Percentiles rank a stretch among this genome's conserved stretches.
Evolutionary conservation across 2,888 invertebrate genomes (phyloP).

Genomic region (Epiblema foenella): DNA sequence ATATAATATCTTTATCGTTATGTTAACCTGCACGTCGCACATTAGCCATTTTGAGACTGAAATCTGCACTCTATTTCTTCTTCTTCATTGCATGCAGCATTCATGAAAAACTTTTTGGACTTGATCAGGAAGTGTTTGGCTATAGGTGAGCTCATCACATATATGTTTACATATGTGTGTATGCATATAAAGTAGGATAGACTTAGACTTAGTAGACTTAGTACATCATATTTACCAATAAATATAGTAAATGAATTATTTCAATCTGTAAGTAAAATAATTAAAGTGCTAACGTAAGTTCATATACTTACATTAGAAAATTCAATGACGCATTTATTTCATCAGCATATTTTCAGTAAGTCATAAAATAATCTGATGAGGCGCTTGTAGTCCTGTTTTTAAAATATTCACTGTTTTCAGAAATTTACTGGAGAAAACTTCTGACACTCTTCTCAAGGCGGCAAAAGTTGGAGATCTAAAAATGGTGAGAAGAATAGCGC

Average conservation of each 20-base stretch:
- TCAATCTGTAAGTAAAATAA: neutral
- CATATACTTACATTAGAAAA: neutral
- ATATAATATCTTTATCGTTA: too few relatives aligned
- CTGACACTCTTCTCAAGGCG: conserved; percentile 92
- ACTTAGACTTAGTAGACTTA: neutral
- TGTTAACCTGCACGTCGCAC: conserved; percentile 58
- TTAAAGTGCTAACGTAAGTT: neutral
- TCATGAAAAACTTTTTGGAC: conserved; percentile 92
- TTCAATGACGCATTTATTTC: too few relatives aligned
- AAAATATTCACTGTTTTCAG: conserved; percentile 79
- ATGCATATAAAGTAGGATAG: conserved; percentile 27
- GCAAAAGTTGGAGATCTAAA: conserved; percentile 93
- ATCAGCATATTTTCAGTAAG: neutral
- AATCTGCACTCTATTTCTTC: conserved; percentile 80
- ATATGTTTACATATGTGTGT: neutral
- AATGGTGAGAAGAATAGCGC: conserved; percentile 81
- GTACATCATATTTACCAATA: too few relatives aligned
- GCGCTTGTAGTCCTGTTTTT: neutral
- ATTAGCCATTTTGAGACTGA: conserved; percentile 54
- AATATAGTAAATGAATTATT: neutral
- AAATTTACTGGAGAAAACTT: conserved; percentile 92
- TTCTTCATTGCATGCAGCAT: conserved; percentile 90
- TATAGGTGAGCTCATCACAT: conserved; percentile 83
- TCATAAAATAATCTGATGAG: neutral
- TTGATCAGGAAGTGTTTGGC: conserved; percentile 91